Evolutionary conservation across 2,888 invertebrate species (phyloP), one percentile per base, ranked within the genome.

Genomic region (Sisyra nigra): DNA sequence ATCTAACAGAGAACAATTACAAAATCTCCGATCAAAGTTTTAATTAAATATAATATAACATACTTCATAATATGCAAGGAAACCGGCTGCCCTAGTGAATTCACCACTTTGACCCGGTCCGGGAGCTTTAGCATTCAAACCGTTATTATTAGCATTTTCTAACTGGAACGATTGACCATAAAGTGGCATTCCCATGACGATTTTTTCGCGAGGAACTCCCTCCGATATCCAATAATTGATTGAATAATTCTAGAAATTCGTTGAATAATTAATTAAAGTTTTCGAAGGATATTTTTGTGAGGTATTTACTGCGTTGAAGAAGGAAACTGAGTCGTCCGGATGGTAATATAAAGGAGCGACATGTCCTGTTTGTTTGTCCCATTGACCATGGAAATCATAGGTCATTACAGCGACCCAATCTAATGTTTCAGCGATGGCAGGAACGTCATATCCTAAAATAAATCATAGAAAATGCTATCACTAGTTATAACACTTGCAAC

Each of bases 371-470:
- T 81, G 81, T 57, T 85, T 86, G 53, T 89, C 89, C 89, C 89
- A 91, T 53, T 87, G 87, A 0, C 89, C 89, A 51, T 89, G 88
- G 63, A 79, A 88, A 56, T 91, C 91, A 54, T 91, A 91, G 0
- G 87, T 81, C 91, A 91, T 91, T 0, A 91, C 86, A 1, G 88
- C 84, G 40, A 91, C 83, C 86, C 88, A 89, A 57, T 91, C 89
- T 44, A 91, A 66, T 56, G 82, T 73, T 50, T 72, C 67, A 0
- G 82, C 77, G 3, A 91, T 55, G 0, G 74, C 69, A 0, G 80
- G 77, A 0, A 91, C 86, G 54, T 89, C 81, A 56, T 91, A 91
- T 0, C 82, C 71, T 54, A 41, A 15, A 37, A 43, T n/a, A 38
- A 34, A 41, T 30, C 19, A 41, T 40, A 6, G 29, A 31, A n/a